phyloP scores from a whole-genome alignment of 2,888 invertebrate genomes.

The Diadromus collaris region DNA sequence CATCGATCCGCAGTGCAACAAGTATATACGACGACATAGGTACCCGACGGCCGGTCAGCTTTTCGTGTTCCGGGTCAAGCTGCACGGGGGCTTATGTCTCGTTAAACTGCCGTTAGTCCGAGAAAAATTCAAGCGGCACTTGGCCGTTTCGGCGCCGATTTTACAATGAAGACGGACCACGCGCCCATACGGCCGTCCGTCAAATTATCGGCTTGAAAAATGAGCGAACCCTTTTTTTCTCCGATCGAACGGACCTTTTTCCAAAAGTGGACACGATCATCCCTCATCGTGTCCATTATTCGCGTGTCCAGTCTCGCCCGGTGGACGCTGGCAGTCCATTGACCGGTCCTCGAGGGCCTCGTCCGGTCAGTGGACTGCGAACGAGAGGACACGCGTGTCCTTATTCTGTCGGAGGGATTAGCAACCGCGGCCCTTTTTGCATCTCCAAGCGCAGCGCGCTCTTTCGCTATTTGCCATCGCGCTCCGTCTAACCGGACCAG shows the following conservation, averaged over 20 bases:
- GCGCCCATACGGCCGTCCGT: conserved; percentile 65
- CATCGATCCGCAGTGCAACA: neutral
- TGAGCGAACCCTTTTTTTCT: conserved; percentile 50
- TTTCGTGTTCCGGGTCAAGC: conserved; percentile 24
- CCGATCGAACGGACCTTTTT: conserved; percentile 56
- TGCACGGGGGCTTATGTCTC: conserved; percentile 25
- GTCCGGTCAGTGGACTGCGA: conserved; percentile 41
- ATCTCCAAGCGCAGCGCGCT: conserved; percentile 25
- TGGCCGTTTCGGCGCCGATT: conserved; percentile 56
- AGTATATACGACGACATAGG: neutral
- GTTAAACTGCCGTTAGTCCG: conserved; percentile 56
- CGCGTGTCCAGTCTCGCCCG: conserved; percentile 25
- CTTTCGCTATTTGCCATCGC: conserved; percentile 44
- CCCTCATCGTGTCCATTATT: conserved; percentile 57
- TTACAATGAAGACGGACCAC: conserved; percentile 25
- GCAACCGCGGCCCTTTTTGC: conserved; percentile 42
- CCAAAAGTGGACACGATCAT: conserved; percentile 44
- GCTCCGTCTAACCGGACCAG: conserved; percentile 23
- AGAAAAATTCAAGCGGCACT: conserved; percentile 48
- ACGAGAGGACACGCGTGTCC: conserved; percentile 24
- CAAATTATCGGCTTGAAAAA: conserved; percentile 72
- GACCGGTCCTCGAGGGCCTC: conserved; percentile 29
- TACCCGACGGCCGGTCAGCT: conserved; percentile 3
- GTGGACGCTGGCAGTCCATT: conserved; percentile 20
- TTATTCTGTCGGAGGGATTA: conserved; percentile 47